phyloP scores from a whole-genome alignment of 1,140 invertebrate species.

The Euwallacea fornicatus region DNA sequence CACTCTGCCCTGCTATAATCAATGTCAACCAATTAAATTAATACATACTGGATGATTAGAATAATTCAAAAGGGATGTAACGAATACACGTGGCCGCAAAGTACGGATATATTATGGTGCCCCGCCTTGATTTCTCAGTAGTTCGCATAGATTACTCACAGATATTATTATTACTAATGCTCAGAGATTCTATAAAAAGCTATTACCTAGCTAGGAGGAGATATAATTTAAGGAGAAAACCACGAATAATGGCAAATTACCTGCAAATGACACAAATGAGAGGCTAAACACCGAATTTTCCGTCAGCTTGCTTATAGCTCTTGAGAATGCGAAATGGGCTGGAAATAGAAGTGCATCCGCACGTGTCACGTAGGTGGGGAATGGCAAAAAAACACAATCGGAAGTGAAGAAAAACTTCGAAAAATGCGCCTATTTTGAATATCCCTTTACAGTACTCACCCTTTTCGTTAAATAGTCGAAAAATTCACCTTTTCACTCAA shows the following conservation, averaged over 20 bases:
- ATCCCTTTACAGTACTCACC: constrained; percentile 16
- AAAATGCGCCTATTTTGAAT: constrained; percentile 32
- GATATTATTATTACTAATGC: constrained; percentile 25
- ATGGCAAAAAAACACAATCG: constrained; percentile 24
- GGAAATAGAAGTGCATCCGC: constrained; percentile 35
- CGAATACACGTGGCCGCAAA: no score
- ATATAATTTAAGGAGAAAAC: neutral
- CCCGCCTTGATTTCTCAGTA: constrained; percentile 38
- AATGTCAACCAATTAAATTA: no score
- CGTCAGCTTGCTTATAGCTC: constrained; percentile 12
- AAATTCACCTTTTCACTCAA: neutral
- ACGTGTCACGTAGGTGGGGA: constrained; percentile 36
- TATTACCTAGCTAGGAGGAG: constrained; percentile 4
- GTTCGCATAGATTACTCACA: neutral
- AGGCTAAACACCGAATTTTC: constrained; percentile 13
- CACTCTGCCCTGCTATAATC: no score
- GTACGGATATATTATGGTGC: constrained; percentile 15
- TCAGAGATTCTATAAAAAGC: constrained; percentile 5
- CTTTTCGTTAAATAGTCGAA: constrained; percentile 4
- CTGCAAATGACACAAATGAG: constrained; percentile 6
- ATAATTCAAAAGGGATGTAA: no score
- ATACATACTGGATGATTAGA: no score
- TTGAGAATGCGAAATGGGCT: constrained; percentile 32
- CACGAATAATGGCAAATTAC: constrained; percentile 9
- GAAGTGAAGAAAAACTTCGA: constrained; percentile 26